Evolutionary conservation across 2,113 vertebrate genomes (phyloP).

Genomic region (Rhipidura dahli): DNA sequence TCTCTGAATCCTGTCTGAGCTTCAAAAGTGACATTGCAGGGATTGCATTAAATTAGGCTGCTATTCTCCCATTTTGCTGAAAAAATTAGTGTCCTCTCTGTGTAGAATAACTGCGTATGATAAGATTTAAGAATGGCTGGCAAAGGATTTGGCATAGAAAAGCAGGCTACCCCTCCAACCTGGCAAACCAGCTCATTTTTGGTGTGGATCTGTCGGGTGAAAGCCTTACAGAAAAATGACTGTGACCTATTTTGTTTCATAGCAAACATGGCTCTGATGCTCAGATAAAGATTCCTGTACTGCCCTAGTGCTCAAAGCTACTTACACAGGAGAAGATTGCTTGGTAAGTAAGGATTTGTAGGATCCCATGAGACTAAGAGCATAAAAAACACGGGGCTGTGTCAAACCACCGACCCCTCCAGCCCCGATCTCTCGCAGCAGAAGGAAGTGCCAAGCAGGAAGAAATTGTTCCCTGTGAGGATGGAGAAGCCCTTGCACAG

Average conservation of each 20-base stretch:
- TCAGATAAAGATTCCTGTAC: background rate
- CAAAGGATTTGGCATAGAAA: background rate
- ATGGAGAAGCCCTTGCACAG: background rate
- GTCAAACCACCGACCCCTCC: accelerated
- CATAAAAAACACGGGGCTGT: background rate
- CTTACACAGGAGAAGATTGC: background rate
- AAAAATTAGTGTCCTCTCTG: background rate
- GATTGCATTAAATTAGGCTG: background rate
- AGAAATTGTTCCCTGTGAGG: background rate
- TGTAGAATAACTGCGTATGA: background rate
- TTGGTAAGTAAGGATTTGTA: conserved; percentile 14
- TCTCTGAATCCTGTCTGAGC: background rate
- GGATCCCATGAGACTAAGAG: background rate
- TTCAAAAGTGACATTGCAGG: conserved; percentile 6
- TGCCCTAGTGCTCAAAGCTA: conserved; percentile 18
- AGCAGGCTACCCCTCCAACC: background rate
- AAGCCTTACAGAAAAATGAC: background rate
- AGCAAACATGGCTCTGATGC: background rate
- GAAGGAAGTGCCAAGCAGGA: background rate
- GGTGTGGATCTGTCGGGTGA: background rate
- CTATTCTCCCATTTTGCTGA: background rate
- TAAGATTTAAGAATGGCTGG: background rate
- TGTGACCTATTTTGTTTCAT: background rate
- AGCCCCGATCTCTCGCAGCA: accelerated
- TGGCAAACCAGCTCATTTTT: background rate